Evolutionary conservation across 2,797 vertebrate species (phyloP).

Genomic region (Caiman crocodilus): DNA sequence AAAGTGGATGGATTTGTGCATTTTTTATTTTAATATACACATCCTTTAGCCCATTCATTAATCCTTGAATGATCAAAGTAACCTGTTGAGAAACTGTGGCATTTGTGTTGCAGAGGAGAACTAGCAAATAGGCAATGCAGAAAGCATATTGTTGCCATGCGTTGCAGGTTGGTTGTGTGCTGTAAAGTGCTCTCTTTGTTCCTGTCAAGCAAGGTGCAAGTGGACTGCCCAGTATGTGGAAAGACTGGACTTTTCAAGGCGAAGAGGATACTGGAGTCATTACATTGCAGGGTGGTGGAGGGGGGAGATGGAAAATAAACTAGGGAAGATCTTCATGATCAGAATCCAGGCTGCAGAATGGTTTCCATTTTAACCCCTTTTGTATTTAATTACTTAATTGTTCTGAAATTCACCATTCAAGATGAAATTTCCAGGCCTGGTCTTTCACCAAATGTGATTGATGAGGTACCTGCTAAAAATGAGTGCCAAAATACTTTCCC

Average conservation of each 20-base stretch:
- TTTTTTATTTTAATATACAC: not conserved
- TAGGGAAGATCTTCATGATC: not conserved
- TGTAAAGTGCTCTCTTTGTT: not conserved
- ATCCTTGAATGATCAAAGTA: not conserved
- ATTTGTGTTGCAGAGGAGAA: not conserved
- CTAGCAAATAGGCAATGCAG: not conserved
- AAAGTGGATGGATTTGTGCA: too few relatives aligned
- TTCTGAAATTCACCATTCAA: not conserved
- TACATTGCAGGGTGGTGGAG: not conserved
- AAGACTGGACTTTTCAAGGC: not conserved
- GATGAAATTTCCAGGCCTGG: conserved; percentile 29
- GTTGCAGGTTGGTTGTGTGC: not conserved
- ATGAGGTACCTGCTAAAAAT: not conserved
- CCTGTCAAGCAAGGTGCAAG: not conserved
- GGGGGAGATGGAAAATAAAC: not conserved
- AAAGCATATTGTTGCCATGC: not conserved
- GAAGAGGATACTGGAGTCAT: not conserved
- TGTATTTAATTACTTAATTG: not conserved
- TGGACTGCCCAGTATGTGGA: not conserved
- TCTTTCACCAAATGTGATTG: not conserved
- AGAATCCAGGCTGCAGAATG: not conserved
- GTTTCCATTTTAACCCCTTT: not conserved
- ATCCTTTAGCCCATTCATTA: not conserved
- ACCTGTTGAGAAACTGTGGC: not conserved
- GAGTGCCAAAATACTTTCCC: not conserved